Percentiles rank a stretch among this genome's conserved stretches.
These are phyloP conservation scores for Diarsia dahlii DNA, from an alignment of 2,888 invertebrate genomes.

Conservation along the genomic window DNA sequence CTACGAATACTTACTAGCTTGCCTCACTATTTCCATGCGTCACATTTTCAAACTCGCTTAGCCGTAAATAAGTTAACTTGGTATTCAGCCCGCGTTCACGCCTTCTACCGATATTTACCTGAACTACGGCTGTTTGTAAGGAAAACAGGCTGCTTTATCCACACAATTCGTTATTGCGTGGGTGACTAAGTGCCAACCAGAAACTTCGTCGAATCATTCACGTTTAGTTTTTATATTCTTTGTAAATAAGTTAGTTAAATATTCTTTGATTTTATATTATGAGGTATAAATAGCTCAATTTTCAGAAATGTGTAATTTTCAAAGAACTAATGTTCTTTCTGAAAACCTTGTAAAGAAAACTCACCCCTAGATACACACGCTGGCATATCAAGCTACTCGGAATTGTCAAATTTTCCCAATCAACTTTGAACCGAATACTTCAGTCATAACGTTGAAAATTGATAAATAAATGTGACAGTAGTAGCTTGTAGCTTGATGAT, in stretches of 20 bases:
- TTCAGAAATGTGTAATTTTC: too few relatives aligned
- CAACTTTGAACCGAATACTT: too few relatives aligned
- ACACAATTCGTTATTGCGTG: conserved; percentile 13
- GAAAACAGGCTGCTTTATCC: conserved; percentile 9
- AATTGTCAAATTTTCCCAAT: too few relatives aligned
- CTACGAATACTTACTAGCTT: neutral
- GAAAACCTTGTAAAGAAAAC: neutral
- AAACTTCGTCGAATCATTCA: neutral
- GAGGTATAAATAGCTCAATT: too few relatives aligned
- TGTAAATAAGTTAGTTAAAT: neutral
- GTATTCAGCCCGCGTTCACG: conserved; percentile 15
- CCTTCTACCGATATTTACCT: conserved; percentile 20
- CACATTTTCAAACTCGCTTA: neutral
- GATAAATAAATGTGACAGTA: too few relatives aligned
- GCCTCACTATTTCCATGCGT: neutral
- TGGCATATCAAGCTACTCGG: too few relatives aligned
- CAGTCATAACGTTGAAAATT: too few relatives aligned
- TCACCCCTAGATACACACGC: neutral
- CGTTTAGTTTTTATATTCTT: conserved; percentile 5
- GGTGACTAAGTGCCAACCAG: neutral
- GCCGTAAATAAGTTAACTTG: conserved; percentile 5
- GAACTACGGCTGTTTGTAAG: conserved; percentile 15
- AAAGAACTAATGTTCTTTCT: too few relatives aligned
- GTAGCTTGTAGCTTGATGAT: too few relatives aligned
- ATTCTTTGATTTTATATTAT: neutral